Evolutionary conservation across 2,888 invertebrate species (phyloP), one percentile per base, ranked within the genome.

Genomic region (Corbicula japonica): DNA sequence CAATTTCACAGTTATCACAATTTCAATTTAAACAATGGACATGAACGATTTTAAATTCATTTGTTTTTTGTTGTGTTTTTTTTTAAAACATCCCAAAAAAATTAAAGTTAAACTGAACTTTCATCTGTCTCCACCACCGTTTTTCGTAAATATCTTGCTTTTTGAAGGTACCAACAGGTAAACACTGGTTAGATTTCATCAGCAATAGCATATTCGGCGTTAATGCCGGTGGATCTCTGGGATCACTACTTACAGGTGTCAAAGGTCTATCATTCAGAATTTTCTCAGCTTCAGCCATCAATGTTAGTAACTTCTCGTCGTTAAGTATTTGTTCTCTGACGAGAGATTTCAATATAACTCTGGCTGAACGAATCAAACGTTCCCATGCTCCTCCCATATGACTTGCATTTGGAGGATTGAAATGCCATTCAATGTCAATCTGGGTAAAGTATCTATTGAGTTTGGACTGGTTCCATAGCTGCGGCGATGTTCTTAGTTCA

Each of bases 361-460:
- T 35, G 15, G 28, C 18, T 0, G 74, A 68, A 3, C 68, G n/a
- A n/a, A 74, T 44, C 18, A 54, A 21, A 28, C 69, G 21, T 62
- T 75, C 75, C 75, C 61, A 75, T 2, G 46, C 56, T 3, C 63
- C 76, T 21, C 70, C 76, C 62, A 70, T 71, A 50, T 76, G 76
- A 30, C 66, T 65, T 41, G 76, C 72, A 35, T 48, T 50, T 68
- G 73, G 73, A 26, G 68, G 73, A 32, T 78, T 78, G 15, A 73
- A 78, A 30, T 73, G 68, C 60, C 61, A 77, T 1, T 41, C 28
- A 44, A 77, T 78, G 21, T 60, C 66, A 1, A 23, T 0, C 44
- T 76, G 70, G 1, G 4, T 5, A 26, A 60, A 50, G 21, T 35
- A 41, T 58, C 46, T 52, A 18, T 23, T 21, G 0, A 70, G 35